A percentile compares a stretch with the other conserved stretches of the same genome.
Evolutionary conservation across 2,797 vertebrate species (phyloP).

Genomic region (Gadopsis marmoratus): DNA sequence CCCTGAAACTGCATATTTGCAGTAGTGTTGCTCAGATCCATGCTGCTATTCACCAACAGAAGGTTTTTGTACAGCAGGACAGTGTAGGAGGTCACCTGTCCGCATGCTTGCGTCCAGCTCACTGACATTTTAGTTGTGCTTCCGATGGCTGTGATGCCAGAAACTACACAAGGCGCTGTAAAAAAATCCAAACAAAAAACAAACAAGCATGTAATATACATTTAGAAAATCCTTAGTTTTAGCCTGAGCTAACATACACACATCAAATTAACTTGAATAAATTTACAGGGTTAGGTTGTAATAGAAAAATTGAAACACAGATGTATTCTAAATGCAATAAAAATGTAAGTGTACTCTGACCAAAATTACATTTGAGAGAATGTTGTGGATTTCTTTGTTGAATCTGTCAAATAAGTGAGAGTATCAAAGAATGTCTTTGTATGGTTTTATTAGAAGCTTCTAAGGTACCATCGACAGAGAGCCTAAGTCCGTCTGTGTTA

Average conservation of each 20-base stretch:
- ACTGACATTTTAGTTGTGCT: conserved; percentile 65
- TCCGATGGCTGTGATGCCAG: conserved; percentile 48
- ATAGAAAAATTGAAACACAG: neutral
- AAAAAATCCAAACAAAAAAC: conserved; percentile 1
- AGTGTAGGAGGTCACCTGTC: conserved; percentile 61
- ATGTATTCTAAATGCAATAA: too few relatives aligned
- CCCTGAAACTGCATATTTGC: fast-evolving
- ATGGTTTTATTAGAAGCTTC: too few relatives aligned
- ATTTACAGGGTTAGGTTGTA: neutral
- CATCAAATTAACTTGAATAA: neutral
- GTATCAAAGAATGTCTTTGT: too few relatives aligned
- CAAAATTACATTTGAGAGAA: too few relatives aligned
- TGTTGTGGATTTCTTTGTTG: too few relatives aligned
- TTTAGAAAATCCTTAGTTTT: neutral
- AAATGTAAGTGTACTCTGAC: too few relatives aligned
- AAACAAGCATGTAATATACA: neutral
- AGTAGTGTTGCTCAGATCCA: conserved; percentile 12
- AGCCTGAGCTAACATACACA: neutral
- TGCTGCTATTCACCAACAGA: fast-evolving
- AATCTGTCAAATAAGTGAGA: too few relatives aligned
- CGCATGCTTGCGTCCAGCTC: conserved; percentile 56
- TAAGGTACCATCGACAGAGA: too few relatives aligned
- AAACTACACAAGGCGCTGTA: conserved; percentile 67
- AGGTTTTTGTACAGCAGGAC: conserved; percentile 4
- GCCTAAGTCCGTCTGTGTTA: too few relatives aligned